Evolutionary conservation across 2,888 invertebrate species (phyloP), one percentile per base, ranked within the genome.

Genomic region (Theretra japonica): DNA sequence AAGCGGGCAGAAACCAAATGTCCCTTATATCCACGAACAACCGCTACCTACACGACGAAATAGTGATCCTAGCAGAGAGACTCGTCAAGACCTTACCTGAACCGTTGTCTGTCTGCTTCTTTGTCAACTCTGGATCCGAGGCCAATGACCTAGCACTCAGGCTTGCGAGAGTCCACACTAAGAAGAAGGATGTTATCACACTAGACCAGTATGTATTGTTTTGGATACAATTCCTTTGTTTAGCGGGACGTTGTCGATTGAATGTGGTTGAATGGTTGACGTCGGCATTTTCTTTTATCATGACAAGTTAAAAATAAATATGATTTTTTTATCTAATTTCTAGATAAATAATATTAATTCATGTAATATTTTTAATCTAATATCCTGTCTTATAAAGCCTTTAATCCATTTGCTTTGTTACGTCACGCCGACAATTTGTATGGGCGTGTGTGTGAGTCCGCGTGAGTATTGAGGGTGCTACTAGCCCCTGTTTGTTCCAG

Each of bases 61-160:
- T 99, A 75, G 98, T 99, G 11, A 95, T 98, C 73, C 97, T 98
- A 82, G 99, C 99, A 5, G 95, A 98, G 84, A 96, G 97, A 77
- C 93, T 99, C 77, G 96, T 97, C 21, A 95, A 96, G 72, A 97
- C 98, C 4, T 95, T 99, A 91, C 99, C 99, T 0, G 96, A 97
- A 72, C 95, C 96, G 48, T 94, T 99, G 56, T 97, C 97, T 23
- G 98, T 99, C 5, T 99, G 99, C 85, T 99, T 97, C 94, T 97
- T 99, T 88, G 99, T 99, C 72, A 99, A 99, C 93, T 99, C 99
- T 0, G 99, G 99, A 15, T 99, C 99, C 7, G 99, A 99, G 93
- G 99, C 99, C 11, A 99, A 99, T 90, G 99, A 99, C 94, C 95
- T 99, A 80, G 99, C 99, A 0, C 90, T 99, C 58, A 96, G 99